Conservation (phyloP, 2,113 vertebrate species). For the Rattus rattus region DNA sequence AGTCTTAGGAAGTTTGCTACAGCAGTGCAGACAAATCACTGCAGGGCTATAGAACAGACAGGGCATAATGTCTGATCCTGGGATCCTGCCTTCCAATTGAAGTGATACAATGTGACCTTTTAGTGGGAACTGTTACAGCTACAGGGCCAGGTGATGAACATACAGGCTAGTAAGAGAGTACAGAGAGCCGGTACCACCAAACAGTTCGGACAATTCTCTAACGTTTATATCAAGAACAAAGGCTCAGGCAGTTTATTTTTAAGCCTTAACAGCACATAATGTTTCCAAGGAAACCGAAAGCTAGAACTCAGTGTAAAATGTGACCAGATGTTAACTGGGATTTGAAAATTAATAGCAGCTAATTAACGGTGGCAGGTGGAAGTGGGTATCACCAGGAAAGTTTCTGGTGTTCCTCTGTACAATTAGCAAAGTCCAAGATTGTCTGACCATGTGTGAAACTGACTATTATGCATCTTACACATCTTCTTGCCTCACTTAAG, state of each 20-base stretch:
- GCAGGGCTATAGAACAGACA: not conserved
- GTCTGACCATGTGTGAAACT: not conserved
- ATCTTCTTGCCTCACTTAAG: slow-evolving; percentile 25
- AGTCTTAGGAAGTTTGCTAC: not conserved
- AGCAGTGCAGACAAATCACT: not conserved
- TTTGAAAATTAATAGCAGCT: not conserved
- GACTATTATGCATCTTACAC: not conserved
- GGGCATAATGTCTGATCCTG: not conserved
- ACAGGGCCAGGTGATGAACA: not conserved
- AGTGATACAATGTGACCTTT: not conserved
- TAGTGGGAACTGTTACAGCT: not conserved
- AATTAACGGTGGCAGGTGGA: not conserved
- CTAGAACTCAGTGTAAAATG: slow-evolving; percentile 49
- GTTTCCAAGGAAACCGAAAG: slow-evolving; percentile 47
- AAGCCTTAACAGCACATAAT: slow-evolving; percentile 47
- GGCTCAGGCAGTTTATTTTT: not conserved
- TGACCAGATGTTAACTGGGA: not conserved
- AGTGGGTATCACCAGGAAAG: not conserved
- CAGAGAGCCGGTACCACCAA: not conserved
- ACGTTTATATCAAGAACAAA: slow-evolving; percentile 13
- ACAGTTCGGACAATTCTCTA: not conserved
- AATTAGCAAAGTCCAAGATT: slow-evolving; percentile 5
- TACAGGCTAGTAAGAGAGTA: not conserved
- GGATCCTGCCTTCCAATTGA: not conserved
- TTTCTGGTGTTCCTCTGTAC: not conserved